Evolutionary conservation across 1,140 invertebrate genomes (phyloP).

Genomic region (Pteromalus puparum): DNA sequence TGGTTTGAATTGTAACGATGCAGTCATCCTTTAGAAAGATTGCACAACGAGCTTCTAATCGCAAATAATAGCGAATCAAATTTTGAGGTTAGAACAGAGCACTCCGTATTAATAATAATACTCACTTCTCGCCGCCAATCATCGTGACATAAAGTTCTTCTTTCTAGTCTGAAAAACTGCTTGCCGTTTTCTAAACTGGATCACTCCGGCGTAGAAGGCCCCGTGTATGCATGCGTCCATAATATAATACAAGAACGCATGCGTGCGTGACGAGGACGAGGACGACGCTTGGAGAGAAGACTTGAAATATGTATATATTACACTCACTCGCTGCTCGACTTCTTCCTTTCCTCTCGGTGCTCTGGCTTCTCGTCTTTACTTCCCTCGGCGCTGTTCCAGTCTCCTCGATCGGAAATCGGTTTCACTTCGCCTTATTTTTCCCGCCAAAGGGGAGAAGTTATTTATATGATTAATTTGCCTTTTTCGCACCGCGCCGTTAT

Average conservation of each 20-base stretch:
- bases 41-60: background rate
- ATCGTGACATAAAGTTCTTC: background rate
- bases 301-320: background rate
- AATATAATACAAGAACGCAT: background rate
- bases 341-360: background rate
- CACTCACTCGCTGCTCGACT: background rate
- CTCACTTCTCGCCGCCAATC: background rate
- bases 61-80: background rate
- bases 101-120: background rate
- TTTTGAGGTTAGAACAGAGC: no score
- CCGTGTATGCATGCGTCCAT: background rate
- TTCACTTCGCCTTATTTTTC: slow-evolving; percentile 11
- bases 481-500: slow-evolving; percentile 12
- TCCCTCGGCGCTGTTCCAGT: background rate
- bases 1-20: background rate
- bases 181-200: background rate
- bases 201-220: background rate
- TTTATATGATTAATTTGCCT: slow-evolving; percentile 39
- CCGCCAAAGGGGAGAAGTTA: slow-evolving; percentile 6
- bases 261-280: slow-evolving; percentile 14
- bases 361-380: slow-evolving; percentile 9
- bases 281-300: background rate
- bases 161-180: no score
- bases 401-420: slow-evolving; percentile 25
- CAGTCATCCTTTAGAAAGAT: background rate